Base-by-base conservation (phyloP, 2,888 invertebrate genomes). In the Fragum whitleyi region DNA sequence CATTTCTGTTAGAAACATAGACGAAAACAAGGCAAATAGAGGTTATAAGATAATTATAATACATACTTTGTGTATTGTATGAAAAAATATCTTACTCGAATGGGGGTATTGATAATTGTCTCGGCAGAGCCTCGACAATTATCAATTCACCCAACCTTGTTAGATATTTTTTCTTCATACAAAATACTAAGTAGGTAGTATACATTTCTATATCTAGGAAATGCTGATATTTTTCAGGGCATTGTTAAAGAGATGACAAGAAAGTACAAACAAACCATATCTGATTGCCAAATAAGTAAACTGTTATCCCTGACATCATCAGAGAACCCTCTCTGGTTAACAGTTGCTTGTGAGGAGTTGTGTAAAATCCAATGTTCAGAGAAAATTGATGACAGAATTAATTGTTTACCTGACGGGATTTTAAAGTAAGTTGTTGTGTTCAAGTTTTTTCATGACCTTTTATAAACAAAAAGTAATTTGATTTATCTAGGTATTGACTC, bases 241-340 rank as follows among this genome's bases (percentile, higher is more conserved):
- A 92, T 93, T 23, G 91, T 92, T 1, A 81, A 81, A 61, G 89
- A 91, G 39, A 87, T 91, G 85, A 87, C 93, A 62, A 86, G 84
- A 29, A 90, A 89, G 16, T 85, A 88, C 62, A 42, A 74, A 57
- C 90, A 89, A 72, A 82, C 83, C 36, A 81, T 94, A 79, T 88
- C 91, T 19, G 83, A 73, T 6, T 79, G 83, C 7, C 93, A 94
- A 87, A 78, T 92, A 85, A 80, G 81, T 7, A 74, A 81, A n/a
- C 85, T 94, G 55, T 74, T 94, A 71, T 70, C 77, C 19, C 93
- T 93, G 65, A 73, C 86, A 23, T 91, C 92, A 3, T 92, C 93
- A 2, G 90, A 90, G 51, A 94, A 94, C 84, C 93, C 93, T 0
- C 87, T 94, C 16, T 94, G 94, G 94, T 85, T 94, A 79, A 90